phyloP scores from a whole-genome alignment of 1,140 invertebrate species.

The Homalodisca vitripennis region DNA sequence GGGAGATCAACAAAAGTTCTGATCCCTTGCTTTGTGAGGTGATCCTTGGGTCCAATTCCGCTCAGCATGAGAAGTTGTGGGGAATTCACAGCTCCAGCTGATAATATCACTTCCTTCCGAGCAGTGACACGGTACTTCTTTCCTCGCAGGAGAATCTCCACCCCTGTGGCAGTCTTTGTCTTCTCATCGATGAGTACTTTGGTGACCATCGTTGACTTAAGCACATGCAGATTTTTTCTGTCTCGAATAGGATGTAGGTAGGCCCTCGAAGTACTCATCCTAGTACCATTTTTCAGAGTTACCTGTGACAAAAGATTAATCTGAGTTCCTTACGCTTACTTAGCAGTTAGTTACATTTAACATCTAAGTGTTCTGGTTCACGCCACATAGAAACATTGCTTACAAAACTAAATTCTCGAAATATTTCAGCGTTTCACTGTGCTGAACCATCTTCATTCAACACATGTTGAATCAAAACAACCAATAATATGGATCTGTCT shows the following conservation, averaged over 20 bases:
- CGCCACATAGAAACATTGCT: too few species aligned
- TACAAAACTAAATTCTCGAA: too few species aligned
- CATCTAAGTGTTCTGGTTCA: slow-evolving; percentile 5
- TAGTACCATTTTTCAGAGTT: slow-evolving; percentile 61
- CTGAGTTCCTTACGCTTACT: too few species aligned
- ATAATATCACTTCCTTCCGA: slow-evolving; percentile 59
- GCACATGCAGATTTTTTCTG: slow-evolving; percentile 49
- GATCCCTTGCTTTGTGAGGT: slow-evolving; percentile 53
- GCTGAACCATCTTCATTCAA: too few species aligned
- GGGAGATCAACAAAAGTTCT: slow-evolving; percentile 62
- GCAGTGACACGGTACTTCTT: slow-evolving; percentile 47
- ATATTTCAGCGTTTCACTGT: too few species aligned
- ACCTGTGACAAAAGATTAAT: slow-evolving; percentile 49
- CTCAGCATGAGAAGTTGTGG: slow-evolving; percentile 68
- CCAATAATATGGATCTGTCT: too few species aligned
- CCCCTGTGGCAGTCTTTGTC: slow-evolving; percentile 58
- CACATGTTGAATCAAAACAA: too few species aligned
- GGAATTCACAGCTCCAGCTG: slow-evolving; percentile 61
- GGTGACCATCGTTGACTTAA: slow-evolving; percentile 50
- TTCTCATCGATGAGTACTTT: slow-evolving; percentile 56
- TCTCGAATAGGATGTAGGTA: slow-evolving; percentile 52
- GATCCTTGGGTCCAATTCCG: slow-evolving; percentile 58
- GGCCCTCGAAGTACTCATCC: slow-evolving; percentile 61
- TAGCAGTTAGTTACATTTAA: background rate
- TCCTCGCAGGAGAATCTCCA: slow-evolving; percentile 53